These are phyloP conservation scores for Pheosia gnoma DNA, from an alignment of 2,888 invertebrate genomes.

Conservation along the genomic window DNA sequence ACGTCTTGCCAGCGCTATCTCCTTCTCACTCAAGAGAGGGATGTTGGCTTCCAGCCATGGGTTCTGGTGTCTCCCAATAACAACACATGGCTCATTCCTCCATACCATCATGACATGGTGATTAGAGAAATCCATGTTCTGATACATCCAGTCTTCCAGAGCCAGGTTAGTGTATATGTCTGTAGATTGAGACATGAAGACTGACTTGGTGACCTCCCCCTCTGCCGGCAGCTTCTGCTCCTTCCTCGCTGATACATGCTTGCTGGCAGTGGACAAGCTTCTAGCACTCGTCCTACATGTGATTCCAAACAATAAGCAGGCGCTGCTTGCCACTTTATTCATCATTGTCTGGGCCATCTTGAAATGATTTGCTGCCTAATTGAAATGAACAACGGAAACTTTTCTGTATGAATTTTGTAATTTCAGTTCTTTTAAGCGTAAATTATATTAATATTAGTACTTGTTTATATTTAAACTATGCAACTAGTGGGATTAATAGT, in stretches of 20 bases:
- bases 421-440: constrained; percentile 61
- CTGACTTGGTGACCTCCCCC: constrained; percentile 89
- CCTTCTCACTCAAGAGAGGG: constrained; percentile 85
- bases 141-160: constrained; percentile 98
- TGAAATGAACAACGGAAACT: constrained; percentile 65
- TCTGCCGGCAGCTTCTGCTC: constrained; percentile 62
- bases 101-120: constrained; percentile 95
- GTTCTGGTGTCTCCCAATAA: constrained; percentile 98
- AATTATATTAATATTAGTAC: constrained; percentile 54
- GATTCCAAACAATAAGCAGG: constrained; percentile 68
- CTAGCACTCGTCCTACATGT: constrained; percentile 68
- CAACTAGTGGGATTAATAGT: constrained; percentile 55
- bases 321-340: constrained; percentile 71
- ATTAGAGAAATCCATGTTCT: constrained; percentile 91
- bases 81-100: constrained; percentile 97
- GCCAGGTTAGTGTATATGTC: constrained; percentile 97
- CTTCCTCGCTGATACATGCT: constrained; percentile 54
- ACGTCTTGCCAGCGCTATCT: constrained; percentile 92
- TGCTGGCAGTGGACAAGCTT: constrained; percentile 57
- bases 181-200: constrained; percentile 95
- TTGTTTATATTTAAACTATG: constrained; percentile 34
- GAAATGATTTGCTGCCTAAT: constrained; percentile 36
- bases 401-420: constrained; percentile 77
- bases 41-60: constrained; percentile 97
- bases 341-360: constrained; percentile 80